A percentile compares a stretch with the other conserved stretches of the same genome.
Evolutionary conservation across 2,888 invertebrate genomes (phyloP).

Genomic region (Metellina segmentata): DNA sequence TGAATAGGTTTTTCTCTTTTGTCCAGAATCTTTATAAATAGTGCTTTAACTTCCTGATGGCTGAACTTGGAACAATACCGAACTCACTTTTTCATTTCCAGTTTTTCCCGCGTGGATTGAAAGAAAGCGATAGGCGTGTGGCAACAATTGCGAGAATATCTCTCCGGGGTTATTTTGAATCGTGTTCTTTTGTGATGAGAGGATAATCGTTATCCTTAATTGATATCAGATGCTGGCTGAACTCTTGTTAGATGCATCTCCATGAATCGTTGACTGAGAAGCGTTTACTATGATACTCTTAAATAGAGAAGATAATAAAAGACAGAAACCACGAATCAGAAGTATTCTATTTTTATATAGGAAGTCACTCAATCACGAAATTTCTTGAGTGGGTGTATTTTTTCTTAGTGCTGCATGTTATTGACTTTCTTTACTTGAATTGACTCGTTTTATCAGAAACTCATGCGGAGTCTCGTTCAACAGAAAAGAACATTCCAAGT

Average conservation of each 20-base stretch:
- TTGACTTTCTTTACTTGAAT: too few species aligned
- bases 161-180: background rate
- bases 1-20: constrained; percentile 29
- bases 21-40: constrained; percentile 62
- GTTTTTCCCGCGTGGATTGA: background rate
- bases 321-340: background rate
- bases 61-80: constrained; percentile 47
- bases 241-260: background rate
- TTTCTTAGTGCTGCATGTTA: too few species aligned
- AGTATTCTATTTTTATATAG: background rate
- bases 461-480: too few species aligned
- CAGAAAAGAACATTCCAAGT: too few species aligned
- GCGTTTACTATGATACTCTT: background rate
- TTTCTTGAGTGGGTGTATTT: too few species aligned
- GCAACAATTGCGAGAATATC: constrained; percentile 6
- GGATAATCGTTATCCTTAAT: background rate
- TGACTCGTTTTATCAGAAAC: too few species aligned
- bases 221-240: background rate
- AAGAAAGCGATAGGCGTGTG: background rate
- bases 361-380: background rate
- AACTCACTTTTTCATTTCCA: background rate
- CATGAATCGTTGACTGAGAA: background rate
- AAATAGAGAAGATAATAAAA: background rate
- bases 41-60: constrained; percentile 43
- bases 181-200: background rate